Conservation (phyloP, 1,140 invertebrate species). For the Euwallacea fornicatus region DNA sequence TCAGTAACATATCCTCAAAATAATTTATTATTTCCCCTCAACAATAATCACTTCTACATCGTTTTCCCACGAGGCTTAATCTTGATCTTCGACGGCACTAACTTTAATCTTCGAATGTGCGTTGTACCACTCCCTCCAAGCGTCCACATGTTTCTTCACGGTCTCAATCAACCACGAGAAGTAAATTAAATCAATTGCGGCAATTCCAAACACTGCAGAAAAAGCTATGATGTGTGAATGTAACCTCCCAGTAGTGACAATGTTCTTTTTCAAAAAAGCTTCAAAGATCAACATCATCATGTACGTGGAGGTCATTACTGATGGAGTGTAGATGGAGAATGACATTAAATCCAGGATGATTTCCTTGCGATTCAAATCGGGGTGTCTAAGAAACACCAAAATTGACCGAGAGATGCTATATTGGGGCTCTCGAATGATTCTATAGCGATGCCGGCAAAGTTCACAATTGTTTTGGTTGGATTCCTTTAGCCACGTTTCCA, state of each 20-base stretch:
- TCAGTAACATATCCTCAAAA: too few relatives aligned
- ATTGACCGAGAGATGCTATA: slow-evolving; percentile 48
- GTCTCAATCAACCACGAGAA: slow-evolving; percentile 49
- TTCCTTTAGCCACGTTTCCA: slow-evolving; percentile 71
- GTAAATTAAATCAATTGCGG: slow-evolving; percentile 53
- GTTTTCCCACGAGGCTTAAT: slow-evolving; percentile 32
- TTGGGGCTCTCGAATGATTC: slow-evolving; percentile 51
- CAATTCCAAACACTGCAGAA: slow-evolving; percentile 50
- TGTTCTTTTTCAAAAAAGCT: slow-evolving; percentile 42
- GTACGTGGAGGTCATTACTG: slow-evolving; percentile 49
- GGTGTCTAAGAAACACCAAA: slow-evolving; percentile 44
- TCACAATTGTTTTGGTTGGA: slow-evolving; percentile 63
- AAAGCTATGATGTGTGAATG: slow-evolving; percentile 48
- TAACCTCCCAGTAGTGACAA: slow-evolving; percentile 38
- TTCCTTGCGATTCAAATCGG: slow-evolving; percentile 46
- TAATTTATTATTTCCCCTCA: too few relatives aligned
- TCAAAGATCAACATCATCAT: slow-evolving; percentile 51
- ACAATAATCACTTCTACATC: slow-evolving; percentile 2
- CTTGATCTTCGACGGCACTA: slow-evolving; percentile 47
- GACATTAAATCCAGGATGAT: slow-evolving; percentile 47
- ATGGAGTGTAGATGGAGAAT: slow-evolving; percentile 51
- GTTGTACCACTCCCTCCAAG: slow-evolving; percentile 51
- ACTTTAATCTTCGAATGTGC: slow-evolving; percentile 44
- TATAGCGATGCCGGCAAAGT: slow-evolving; percentile 62
- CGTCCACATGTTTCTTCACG: slow-evolving; percentile 46